phyloP scores from a whole-genome alignment of 2,797 vertebrate species.

The Darevskia mixta region DNA sequence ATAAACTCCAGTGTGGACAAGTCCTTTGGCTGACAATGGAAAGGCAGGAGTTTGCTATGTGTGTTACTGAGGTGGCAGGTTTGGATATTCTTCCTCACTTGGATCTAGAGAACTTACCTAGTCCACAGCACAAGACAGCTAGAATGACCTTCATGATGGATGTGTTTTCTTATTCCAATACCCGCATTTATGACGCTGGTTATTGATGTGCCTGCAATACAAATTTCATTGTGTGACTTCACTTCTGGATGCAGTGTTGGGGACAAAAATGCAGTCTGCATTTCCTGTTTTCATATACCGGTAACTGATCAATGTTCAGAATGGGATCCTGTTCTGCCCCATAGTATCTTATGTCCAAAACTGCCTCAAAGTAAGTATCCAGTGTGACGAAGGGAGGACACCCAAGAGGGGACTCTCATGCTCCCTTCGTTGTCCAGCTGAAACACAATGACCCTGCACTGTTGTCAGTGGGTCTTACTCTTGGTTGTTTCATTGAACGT shows the following conservation, averaged over 20 bases:
- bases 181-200: background rate
- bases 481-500: background rate
- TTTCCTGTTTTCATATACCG: background rate
- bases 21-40: too few species aligned
- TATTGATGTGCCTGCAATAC: background rate
- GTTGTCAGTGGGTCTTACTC: too few species aligned
- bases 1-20: too few species aligned
- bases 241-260: background rate
- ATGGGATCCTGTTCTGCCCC: background rate
- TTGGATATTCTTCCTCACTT: too few species aligned
- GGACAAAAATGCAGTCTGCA: background rate
- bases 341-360: background rate
- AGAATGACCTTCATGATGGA: background rate
- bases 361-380: background rate
- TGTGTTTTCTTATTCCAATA: background rate
- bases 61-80: too few species aligned
- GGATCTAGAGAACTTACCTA: too few species aligned
- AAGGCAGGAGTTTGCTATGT: too few species aligned
- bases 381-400: background rate
- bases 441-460: too few species aligned
- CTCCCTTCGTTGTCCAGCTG: too few species aligned
- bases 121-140: too few species aligned
- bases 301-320: background rate
- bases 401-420: too few species aligned
- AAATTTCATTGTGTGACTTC: background rate